These are phyloP conservation scores for Sisor rabdophorus DNA, from an alignment of 2,113 vertebrate genomes.

Conservation along the genomic window DNA sequence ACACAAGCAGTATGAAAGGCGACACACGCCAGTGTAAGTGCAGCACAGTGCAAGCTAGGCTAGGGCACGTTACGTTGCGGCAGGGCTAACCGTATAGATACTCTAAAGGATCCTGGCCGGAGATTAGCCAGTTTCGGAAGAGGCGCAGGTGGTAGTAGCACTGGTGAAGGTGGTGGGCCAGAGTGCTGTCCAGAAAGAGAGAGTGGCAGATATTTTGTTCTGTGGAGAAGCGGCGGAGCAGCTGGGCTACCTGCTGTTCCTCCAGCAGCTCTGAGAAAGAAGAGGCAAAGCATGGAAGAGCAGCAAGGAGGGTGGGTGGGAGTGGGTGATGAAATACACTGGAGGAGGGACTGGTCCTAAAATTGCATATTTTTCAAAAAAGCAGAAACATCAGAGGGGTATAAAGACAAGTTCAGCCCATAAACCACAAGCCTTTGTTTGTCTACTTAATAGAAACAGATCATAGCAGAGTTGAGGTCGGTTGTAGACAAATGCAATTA, in stretches of 20 bases:
- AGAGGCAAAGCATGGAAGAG: constrained; percentile 66
- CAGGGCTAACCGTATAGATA: constrained; percentile 85
- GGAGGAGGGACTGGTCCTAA: background rate
- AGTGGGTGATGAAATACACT: background rate
- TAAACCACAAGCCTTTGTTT: background rate
- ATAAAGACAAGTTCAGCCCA: background rate
- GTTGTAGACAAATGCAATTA: background rate
- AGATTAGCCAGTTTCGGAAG: constrained; percentile 98
- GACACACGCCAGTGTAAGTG: constrained; percentile 58
- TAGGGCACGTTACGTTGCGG: constrained; percentile 32
- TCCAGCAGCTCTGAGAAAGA: constrained; percentile 85
- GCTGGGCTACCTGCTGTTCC: constrained; percentile 88
- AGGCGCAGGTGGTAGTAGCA: constrained; percentile 98
- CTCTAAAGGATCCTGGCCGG: constrained; percentile 93
- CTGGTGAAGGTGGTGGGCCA: constrained; percentile 95
- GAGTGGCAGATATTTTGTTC: constrained; percentile 79
- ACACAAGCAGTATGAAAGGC: constrained; percentile 55
- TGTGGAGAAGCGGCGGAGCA: constrained; percentile 88
- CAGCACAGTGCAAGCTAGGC: constrained; percentile 46
- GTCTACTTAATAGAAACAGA: background rate
- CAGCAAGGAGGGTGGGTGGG: constrained; percentile 54
- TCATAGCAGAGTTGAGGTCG: background rate
- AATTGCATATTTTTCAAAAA: background rate
- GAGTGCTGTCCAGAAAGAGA: constrained; percentile 83
- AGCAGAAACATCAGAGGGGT: background rate